phyloP scores from a whole-genome alignment of 2,888 invertebrate species.

The Lapara coniferarum region DNA sequence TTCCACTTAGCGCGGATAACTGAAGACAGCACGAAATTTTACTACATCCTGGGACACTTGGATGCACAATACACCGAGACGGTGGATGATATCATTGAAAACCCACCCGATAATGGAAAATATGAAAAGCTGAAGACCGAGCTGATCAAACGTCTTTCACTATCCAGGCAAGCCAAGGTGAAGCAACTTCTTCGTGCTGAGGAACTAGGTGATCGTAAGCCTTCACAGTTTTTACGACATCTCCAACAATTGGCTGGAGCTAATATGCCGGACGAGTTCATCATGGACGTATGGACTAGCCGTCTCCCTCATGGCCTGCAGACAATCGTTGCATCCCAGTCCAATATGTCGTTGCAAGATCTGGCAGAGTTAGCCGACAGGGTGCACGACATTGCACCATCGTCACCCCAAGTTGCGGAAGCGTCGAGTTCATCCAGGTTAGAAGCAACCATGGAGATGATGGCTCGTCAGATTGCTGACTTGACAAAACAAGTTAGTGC shows the following conservation, averaged over 20 bases:
- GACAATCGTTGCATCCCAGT: conserved; percentile 19
- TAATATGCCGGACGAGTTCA: conserved; percentile 32
- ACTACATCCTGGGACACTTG: neutral
- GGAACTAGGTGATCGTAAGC: conserved; percentile 36
- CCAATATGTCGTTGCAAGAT: neutral
- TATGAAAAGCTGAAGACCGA: neutral
- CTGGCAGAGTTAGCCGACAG: neutral
- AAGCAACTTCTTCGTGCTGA: conserved; percentile 33
- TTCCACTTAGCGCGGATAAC: neutral
- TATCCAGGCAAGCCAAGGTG: conserved; percentile 33
- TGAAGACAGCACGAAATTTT: neutral
- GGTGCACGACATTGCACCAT: neutral
- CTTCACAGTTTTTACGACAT: conserved; percentile 34
- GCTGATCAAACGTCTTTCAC: conserved; percentile 33
- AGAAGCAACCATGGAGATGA: conserved; percentile 4
- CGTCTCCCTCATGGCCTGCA: conserved; percentile 29
- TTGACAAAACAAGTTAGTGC: neutral
- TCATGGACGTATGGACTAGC: conserved; percentile 28
- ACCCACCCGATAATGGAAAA: neutral
- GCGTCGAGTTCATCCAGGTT: neutral
- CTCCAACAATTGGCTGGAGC: conserved; percentile 33
- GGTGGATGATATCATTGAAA: neutral
- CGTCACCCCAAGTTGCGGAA: neutral
- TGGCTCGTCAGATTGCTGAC: neutral
- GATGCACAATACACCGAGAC: neutral